Base-by-base conservation (phyloP, 1,140 invertebrate species). In the Drosophila pallidifrons region DNA sequence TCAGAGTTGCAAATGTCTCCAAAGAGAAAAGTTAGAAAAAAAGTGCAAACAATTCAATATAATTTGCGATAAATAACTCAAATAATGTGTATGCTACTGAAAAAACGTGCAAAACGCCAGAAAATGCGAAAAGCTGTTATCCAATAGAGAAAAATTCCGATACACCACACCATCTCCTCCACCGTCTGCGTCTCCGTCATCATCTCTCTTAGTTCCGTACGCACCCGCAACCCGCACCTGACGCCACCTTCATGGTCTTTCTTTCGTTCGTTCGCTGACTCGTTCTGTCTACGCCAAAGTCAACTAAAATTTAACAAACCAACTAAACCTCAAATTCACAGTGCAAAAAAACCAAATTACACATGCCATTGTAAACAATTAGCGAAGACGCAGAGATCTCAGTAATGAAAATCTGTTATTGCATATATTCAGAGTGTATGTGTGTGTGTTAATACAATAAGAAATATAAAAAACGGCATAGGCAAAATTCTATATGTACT, bases 141-240 rank as follows among this genome's bases (percentile, higher is more conserved):
- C 66, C 76, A 78, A 78, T 75, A 78, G 76, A 78, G 76, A 78
- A 75, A 78, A 78, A 75, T 78, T 75, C 72, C 72, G 59, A 78
- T 75, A 75, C 59, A 75, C 54, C 59, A 63, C 66, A 15, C 46
- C 65, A 45, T 16, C 28, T 46, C 32, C 30, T 55, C 30, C 6
- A 38, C 35, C 35, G 35, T 10, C 6, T 38, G 35, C 35, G 35
- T 38, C 35, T 38, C 35, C 35, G 35, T 10, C 35, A 10, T 10
- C 35, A 10, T 11, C 35, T 38, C 35, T 38, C 3, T 67, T 30
- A 30, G 25, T 46, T 59, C 41, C 55, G 38, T 10, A 68, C 66
- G 72, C 72, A 67, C 58, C 72, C 51, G 57, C 71, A 73, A 67
- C 58, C 72, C 58, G 57, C 65, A 73, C 70, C 70, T 59, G 70